Evolutionary conservation across 2,797 vertebrate species (phyloP), one percentile per base, ranked within the genome.

Genomic region (Acestrorhynchus altus): DNA sequence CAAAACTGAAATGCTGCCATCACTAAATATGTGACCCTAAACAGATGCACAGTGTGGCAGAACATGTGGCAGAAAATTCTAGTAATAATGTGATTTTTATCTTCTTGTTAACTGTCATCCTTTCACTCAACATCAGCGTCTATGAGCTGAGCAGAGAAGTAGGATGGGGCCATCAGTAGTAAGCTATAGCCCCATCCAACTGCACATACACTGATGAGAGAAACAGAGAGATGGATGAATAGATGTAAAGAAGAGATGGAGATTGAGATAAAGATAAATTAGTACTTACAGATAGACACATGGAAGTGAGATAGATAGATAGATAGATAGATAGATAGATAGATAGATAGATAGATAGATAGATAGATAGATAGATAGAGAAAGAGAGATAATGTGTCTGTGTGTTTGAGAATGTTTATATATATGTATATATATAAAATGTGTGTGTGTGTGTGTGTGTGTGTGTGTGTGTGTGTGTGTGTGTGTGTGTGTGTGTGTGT

Each of bases 91-190:
- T 39, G 18, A 39, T 59, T 2, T 11, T 40, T 67, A 67, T 49
- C 44, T 67, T 54, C 22, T 9, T 24, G 10, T 22, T 54, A 11
- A 1, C 4, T 31, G 5, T 52, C 12, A 9, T 10, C 13, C 28
- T 0, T 12, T 24, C 24, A 22, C 9, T 61, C n/a, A 71, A 40
- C 51, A n/a, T 69, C 46, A 26, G 11, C 24, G 16, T 46, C 12
- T 44, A 16, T 9, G n/a, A 56, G 8, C 4, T 44, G 51, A 26
- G 22, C 12, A 44, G 54, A 71, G n/a, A 22, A 13, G 13, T 3
- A 40, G 56, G 31, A 52, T 72, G 64, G 59, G 57, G 18, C 49
- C 47, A 64, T 65, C 26, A 65, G 22, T 31, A 78, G 24, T 68
- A 72, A 47, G 44, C n/a, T 24, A 77, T 70, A 44, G 31, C 22